phyloP scores from a whole-genome alignment of 2,113 vertebrate species.

The Petroica traversi region DNA sequence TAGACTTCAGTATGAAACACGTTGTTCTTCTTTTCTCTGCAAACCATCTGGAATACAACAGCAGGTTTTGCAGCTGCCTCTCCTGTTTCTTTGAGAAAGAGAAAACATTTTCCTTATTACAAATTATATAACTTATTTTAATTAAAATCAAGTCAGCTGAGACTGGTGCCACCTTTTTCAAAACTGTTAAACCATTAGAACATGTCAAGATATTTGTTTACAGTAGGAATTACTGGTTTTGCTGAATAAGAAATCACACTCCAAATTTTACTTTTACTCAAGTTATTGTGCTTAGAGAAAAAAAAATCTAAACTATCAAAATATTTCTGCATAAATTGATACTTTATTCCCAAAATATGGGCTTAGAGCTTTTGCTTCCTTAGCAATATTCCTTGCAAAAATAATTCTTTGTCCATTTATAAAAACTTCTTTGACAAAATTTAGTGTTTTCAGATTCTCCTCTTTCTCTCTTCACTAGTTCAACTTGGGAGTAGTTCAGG shows the following conservation, averaged over 20 bases:
- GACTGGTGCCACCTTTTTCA: background rate
- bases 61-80: background rate
- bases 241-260: background rate
- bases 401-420: background rate
- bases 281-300: background rate
- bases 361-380: background rate
- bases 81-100: background rate
- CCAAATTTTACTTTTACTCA: background rate
- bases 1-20: background rate
- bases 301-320: background rate
- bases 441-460: background rate
- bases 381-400: background rate
- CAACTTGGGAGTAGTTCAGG: background rate
- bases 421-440: background rate
- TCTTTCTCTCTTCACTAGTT: background rate
- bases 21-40: background rate
- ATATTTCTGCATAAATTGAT: background rate
- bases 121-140: background rate
- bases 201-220: background rate
- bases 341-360: background rate
- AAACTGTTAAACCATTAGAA: background rate
- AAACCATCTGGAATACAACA: background rate
- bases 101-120: background rate
- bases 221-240: background rate
- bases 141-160: background rate